phyloP scores from a whole-genome alignment of 2,888 invertebrate genomes.

The Nymphalis polychloros region DNA sequence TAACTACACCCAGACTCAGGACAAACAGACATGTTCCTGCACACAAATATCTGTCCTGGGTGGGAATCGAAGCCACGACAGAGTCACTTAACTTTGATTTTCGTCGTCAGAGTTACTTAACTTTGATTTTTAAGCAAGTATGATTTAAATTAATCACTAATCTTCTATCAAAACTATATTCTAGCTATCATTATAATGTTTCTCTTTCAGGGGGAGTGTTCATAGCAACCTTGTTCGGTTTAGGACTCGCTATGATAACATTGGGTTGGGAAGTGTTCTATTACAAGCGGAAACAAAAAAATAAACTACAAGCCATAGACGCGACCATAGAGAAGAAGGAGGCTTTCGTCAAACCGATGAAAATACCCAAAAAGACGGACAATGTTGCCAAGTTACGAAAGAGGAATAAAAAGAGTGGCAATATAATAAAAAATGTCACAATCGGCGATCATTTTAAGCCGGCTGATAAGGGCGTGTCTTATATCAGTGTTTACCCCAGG shows the following conservation, averaged over 20 bases:
- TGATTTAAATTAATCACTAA: too few relatives aligned
- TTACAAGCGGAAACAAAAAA: conserved; percentile 83
- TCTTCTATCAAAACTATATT: too few relatives aligned
- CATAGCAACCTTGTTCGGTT: conserved; percentile 92
- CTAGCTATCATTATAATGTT: too few relatives aligned
- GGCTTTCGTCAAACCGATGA: conserved; percentile 47
- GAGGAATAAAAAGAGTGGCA: conserved; percentile 43
- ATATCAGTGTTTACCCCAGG: conserved; percentile 71
- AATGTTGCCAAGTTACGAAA: conserved; percentile 47
- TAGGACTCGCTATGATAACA: conserved; percentile 92
- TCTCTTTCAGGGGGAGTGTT: conserved; percentile 89
- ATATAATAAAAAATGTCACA: conserved; percentile 58
- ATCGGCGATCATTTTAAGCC: conserved; percentile 75
- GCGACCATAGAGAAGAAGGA: conserved; percentile 50
- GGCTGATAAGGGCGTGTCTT: conserved; percentile 60
- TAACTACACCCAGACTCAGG: too few relatives aligned
- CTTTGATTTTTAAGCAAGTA: too few relatives aligned
- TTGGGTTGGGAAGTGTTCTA: conserved; percentile 91
- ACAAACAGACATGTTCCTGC: too few relatives aligned
- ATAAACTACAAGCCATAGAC: conserved; percentile 53
- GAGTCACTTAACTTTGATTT: too few relatives aligned
- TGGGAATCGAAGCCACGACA: too few relatives aligned
- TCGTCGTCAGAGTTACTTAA: too few relatives aligned
- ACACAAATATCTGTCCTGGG: too few relatives aligned
- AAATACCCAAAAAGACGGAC: conserved; percentile 41